These are phyloP conservation scores for Cichladusa arquata DNA, from an alignment of 2,113 vertebrate genomes.

Conservation along the genomic window DNA sequence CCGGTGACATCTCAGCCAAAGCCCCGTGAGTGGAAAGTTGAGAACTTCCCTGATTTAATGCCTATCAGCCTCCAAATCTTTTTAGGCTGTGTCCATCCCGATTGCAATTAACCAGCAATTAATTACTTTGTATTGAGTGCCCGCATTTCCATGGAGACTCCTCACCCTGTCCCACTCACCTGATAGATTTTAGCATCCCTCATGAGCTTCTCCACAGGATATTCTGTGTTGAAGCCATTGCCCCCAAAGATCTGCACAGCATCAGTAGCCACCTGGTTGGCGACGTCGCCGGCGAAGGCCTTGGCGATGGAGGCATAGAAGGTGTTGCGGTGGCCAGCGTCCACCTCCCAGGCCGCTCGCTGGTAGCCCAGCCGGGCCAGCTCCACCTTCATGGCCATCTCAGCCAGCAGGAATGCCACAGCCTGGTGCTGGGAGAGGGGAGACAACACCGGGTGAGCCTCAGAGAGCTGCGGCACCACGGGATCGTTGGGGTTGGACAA, in stretches of 20 bases:
- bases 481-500: too few species aligned
- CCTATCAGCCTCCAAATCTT: neutral
- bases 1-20: neutral
- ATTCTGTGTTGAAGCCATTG: neutral
- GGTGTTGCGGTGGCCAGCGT: neutral
- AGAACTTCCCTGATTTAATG: neutral
- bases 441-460: neutral
- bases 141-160: neutral
- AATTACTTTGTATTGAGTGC: neutral
- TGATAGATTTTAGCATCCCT: neutral
- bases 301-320: neutral
- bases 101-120: neutral
- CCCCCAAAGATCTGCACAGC: neutral
- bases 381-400: neutral
- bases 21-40: neutral
- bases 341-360: neutral
- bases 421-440: neutral
- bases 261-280: neutral
- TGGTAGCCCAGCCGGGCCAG: neutral
- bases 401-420: neutral
- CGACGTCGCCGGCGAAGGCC: neutral
- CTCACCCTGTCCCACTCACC: neutral
- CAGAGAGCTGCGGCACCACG: neutral
- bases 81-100: neutral
- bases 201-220: neutral